phyloP scores from a whole-genome alignment of 2,888 invertebrate genomes.

The Zele albiditarsus region DNA sequence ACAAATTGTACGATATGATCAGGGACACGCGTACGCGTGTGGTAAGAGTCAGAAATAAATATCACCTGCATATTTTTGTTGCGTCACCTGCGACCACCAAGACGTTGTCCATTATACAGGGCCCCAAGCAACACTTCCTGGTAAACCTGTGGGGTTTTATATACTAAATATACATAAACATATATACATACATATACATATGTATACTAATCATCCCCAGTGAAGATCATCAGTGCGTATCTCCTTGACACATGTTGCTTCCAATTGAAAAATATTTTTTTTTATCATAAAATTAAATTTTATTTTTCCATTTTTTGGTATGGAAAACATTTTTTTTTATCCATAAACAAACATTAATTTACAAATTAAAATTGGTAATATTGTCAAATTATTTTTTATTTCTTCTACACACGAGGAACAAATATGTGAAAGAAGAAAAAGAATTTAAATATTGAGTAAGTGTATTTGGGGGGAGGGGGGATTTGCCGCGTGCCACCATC shows the following conservation, averaged over 20 bases:
- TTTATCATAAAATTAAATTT: too few species aligned
- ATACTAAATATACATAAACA: background rate
- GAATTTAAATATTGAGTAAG: constrained; percentile 15
- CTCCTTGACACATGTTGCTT: constrained; percentile 59
- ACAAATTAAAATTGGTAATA: too few species aligned
- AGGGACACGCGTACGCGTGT: constrained; percentile 25
- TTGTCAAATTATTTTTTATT: too few species aligned
- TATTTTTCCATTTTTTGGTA: too few species aligned
- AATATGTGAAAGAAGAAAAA: background rate
- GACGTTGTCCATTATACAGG: constrained; percentile 45
- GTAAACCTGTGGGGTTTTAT: constrained; percentile 46
- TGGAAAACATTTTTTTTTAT: too few species aligned
- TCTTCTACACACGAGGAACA: too few species aligned
- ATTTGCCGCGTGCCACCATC: constrained; percentile 16
- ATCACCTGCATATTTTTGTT: constrained; percentile 30
- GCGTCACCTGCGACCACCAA: constrained; percentile 66
- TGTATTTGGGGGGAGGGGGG: background rate
- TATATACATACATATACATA: constrained; percentile 54
- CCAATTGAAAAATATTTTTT: constrained; percentile 33
- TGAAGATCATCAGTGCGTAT: constrained; percentile 57
- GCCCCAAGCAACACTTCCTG: constrained; percentile 31
- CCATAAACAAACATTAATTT: too few species aligned
- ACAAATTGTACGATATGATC: background rate
- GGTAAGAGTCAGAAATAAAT: too few species aligned
- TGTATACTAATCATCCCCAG: background rate